These are phyloP conservation scores for Drosophila orena DNA, from an alignment of 1,140 invertebrate species.

Conservation along the genomic window DNA sequence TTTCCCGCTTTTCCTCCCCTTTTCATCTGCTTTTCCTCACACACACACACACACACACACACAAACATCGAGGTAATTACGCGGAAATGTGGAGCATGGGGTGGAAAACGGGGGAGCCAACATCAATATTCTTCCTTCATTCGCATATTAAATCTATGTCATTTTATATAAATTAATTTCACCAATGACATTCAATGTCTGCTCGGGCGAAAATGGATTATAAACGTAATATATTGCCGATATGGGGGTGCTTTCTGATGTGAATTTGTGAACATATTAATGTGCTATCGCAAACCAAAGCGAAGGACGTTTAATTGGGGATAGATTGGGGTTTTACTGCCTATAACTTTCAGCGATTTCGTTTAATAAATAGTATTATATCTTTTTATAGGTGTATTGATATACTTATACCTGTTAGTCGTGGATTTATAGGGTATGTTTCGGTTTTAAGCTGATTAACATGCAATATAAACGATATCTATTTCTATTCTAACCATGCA, in stretches of 20 bases:
- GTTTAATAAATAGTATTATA: not conserved
- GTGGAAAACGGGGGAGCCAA: conserved; percentile 21
- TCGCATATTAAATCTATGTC: conserved; percentile 55
- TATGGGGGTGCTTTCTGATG: conserved; percentile 22
- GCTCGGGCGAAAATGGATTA: conserved; percentile 48
- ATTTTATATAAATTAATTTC: conserved; percentile 71
- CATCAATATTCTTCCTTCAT: conserved; percentile 50
- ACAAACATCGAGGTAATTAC: conserved; percentile 66
- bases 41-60: not conserved
- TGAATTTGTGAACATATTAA: conserved; percentile 25
- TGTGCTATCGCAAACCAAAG: conserved; percentile 13
- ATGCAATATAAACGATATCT: not conserved
- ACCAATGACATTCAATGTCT: conserved; percentile 56
- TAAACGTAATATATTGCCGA: conserved; percentile 34
- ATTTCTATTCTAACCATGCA: not conserved
- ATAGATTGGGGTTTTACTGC: not conserved
- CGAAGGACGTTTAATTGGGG: conserved; percentile 2
- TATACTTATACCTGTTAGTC: not conserved
- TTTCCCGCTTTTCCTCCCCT: conserved; percentile 12
- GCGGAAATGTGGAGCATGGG: conserved; percentile 45
- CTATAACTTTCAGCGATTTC: not conserved
- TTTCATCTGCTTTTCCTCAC: not conserved
- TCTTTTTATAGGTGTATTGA: not conserved
- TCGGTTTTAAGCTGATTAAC: too few species aligned
- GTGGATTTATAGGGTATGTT: too few species aligned